phyloP scores from a whole-genome alignment of 2,888 invertebrate genomes.

The Tetramorium bicarinatum region DNA sequence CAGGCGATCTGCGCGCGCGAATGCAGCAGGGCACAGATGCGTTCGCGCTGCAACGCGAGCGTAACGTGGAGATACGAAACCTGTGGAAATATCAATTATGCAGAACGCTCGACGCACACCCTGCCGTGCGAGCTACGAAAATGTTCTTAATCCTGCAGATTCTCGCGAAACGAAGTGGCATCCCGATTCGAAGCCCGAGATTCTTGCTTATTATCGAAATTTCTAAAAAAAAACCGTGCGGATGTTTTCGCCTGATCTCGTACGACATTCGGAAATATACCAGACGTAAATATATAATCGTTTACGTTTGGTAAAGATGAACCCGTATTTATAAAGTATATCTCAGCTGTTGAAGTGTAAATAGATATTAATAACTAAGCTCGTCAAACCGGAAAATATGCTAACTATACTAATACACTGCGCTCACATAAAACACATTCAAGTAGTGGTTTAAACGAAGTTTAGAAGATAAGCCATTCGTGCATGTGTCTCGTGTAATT shows the following conservation, averaged over 20 bases:
- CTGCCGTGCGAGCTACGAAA: constrained; percentile 23
- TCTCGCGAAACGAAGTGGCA: neutral
- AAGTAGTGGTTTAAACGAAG: constrained; percentile 7
- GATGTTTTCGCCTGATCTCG: neutral
- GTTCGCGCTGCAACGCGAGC: constrained; percentile 1
- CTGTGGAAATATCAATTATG: constrained; percentile 62
- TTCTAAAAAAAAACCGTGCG: neutral
- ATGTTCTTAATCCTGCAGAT: constrained; percentile 17
- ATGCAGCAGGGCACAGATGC: neutral
- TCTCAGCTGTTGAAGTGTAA: neutral
- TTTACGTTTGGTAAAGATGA: neutral
- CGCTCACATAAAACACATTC: neutral
- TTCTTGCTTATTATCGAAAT: neutral
- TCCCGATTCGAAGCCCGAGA: neutral
- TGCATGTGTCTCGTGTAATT: neutral
- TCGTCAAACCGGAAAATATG: constrained; percentile 25
- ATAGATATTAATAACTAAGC: constrained; percentile 23
- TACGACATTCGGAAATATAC: constrained; percentile 21
- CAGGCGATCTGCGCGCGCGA: constrained; percentile 10
- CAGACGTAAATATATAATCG: neutral
- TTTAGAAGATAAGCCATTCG: neutral
- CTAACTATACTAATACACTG: neutral
- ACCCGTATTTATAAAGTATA: neutral
- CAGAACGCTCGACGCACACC: constrained; percentile 30
- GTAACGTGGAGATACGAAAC: constrained; percentile 28